phyloP scores from a whole-genome alignment of 2,113 vertebrate species.

The Camelus dromedarius region DNA sequence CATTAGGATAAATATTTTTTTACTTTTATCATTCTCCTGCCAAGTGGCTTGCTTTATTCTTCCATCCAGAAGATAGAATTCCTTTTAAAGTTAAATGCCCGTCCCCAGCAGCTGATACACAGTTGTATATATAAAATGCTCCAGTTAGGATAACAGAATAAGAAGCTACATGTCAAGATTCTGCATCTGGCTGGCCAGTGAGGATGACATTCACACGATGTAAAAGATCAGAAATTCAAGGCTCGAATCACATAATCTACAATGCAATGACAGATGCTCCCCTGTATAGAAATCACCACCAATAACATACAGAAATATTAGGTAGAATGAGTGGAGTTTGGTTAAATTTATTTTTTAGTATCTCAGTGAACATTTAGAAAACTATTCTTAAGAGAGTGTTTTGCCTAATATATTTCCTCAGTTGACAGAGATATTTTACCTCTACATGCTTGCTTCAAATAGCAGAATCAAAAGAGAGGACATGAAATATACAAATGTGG shows the following conservation, averaged over 20 bases:
- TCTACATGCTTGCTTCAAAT: neutral
- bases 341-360: slow-evolving; percentile 16
- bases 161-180: neutral
- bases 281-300: neutral
- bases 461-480: neutral
- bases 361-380: slow-evolving; percentile 40
- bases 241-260: neutral
- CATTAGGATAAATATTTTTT: slow-evolving; percentile 54
- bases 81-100: slow-evolving; percentile 43
- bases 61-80: slow-evolving; percentile 3
- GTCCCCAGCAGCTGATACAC: neutral
- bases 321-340: neutral
- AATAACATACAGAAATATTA: neutral
- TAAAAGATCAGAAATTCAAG: neutral
- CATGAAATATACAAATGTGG: neutral
- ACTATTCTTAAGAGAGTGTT: neutral
- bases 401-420: neutral
- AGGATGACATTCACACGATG: neutral
- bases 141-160: slow-evolving; percentile 17
- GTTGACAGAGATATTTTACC: neutral
- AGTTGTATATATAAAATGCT: slow-evolving; percentile 35
- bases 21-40: slow-evolving; percentile 52
- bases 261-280: neutral
- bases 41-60: slow-evolving; percentile 18
- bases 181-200: neutral